Base-by-base conservation (phyloP, 2,113 vertebrate genomes). In the Panthera leo region DNA sequence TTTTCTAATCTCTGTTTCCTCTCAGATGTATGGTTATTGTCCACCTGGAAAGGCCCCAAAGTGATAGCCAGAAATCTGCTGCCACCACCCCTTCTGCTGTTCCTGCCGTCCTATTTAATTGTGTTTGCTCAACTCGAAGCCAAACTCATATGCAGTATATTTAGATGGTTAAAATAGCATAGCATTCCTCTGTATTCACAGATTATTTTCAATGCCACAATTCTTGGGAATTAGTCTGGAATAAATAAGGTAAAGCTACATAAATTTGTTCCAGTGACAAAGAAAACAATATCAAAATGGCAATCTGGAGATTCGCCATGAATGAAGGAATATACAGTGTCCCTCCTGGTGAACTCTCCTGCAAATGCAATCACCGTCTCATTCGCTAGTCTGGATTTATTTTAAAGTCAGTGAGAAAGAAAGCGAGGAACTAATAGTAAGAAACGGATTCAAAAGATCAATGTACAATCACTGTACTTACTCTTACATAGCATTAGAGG, bases 141-240 rank as follows among this genome's bases (percentile, higher is more conserved):
- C 97, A 98, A 98, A 95, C 94, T 97, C 97, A 97, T 97, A 97
- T 95, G 95, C 97, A 98, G 88, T 98, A 98, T 97, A 98, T 98
- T 98, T 96, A 98, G 95, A 96, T 80, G 86, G 97, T 89, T 98
- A 95, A 98, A 97, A 97, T 39, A 97, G 88, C 95, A 93, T 19
- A 92, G 96, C 34, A 89, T 23, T 89, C 53, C 45, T 76, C 93
- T 93, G 76, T 91, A 94, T 93, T 97, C 93, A 93, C 67, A 93
- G 89, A 93, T 97, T 97, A 97, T 93, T 97, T 96, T 95, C 92
- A 89, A 85, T 67, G 83, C 82, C 53, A 97, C 95, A 94, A 93
- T 97, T 97, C 97, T 97, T 95, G 63, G 79, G 68, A 97, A 97
- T 94, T 97, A 89, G 51, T 97, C 75, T 95, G 94, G 85, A 97